Base-by-base conservation (phyloP, 1,140 invertebrate species). In the Penaeus indicus region DNA sequence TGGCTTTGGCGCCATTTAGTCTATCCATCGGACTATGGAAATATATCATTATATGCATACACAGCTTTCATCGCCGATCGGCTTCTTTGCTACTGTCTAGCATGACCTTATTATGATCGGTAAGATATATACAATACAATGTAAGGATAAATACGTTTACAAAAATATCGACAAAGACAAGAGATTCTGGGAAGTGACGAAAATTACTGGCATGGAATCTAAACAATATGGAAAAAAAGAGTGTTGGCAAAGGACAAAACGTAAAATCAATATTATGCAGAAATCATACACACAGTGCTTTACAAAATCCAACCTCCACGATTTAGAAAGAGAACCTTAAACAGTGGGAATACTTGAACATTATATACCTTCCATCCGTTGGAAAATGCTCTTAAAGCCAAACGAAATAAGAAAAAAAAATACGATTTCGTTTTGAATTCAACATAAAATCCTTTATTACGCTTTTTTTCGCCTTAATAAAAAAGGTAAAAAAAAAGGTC, bases 91-190 rank as follows among this genome's bases (percentile, higher is more conserved):
- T 84, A 84, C 64, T 7, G 4, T 63, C 60, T 62, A 78, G 78
- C 72, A 86, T 64, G 75, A 86, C 79, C 72, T 32, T 32, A 79
- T 27, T 42, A 64, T 79, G 84, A 78, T 79, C 75, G 72, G 60
- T 84, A 32, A 62, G 78, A 86, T 77, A 27, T 83, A 83, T 61
- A 86, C 21, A 77, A 21, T 85, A 60, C 22, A 85, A 64, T 85
- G 69, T 61, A 64, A 3, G 21, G 47, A 42, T 84, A 27, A 84
- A 54, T 54, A 47, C 61, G 38, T 86, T 64, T 78, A 78, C 22
- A 86, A 86, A 86, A 86, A 86, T 86, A 86, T 79, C 22, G 13
- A 79, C 69, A 78, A 83, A 64, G 21, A 64, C 72, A 80, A 72
- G 25, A 80, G 78, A 60, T n/a, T 60, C 47, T 80, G 47, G 54